These are phyloP conservation scores for Eueides isabella DNA, from an alignment of 1,140 invertebrate species.

Conservation along the genomic window DNA sequence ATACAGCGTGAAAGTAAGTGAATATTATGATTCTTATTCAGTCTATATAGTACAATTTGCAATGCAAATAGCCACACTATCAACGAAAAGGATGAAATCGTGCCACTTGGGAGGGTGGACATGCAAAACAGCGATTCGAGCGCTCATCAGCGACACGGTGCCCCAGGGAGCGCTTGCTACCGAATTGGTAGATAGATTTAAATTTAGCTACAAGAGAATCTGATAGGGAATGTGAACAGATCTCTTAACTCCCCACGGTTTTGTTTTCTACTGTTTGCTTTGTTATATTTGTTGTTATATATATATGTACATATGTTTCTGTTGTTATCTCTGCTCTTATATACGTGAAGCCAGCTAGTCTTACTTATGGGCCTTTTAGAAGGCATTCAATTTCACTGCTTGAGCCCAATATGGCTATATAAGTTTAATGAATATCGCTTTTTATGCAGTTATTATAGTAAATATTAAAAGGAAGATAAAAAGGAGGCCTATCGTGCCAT, in stretches of 20 bases:
- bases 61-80: constrained; percentile 42
- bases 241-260: background rate
- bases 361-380: too few relatives aligned
- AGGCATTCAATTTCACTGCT: too few relatives aligned
- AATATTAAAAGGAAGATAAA: too few relatives aligned
- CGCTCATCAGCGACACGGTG: constrained; percentile 47
- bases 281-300: background rate
- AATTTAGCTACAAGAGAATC: constrained; percentile 26
- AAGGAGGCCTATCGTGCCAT: too few relatives aligned
- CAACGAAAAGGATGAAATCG: constrained; percentile 38
- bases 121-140: constrained; percentile 48
- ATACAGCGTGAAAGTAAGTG: too few relatives aligned
- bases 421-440: too few relatives aligned
- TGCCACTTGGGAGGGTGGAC: constrained; percentile 39
- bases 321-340: too few relatives aligned
- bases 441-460: too few relatives aligned
- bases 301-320: background rate
- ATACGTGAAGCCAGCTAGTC: too few relatives aligned
- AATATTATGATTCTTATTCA: background rate
- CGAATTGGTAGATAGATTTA: constrained; percentile 55
- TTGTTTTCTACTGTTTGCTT: constrained; percentile 1
- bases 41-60: constrained; percentile 36
- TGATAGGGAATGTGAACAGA: constrained; percentile 10
- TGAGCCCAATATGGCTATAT: too few relatives aligned
- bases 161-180: constrained; percentile 48